Base-by-base conservation (phyloP, 2,888 invertebrate species). In the Drosophila helvetica region DNA sequence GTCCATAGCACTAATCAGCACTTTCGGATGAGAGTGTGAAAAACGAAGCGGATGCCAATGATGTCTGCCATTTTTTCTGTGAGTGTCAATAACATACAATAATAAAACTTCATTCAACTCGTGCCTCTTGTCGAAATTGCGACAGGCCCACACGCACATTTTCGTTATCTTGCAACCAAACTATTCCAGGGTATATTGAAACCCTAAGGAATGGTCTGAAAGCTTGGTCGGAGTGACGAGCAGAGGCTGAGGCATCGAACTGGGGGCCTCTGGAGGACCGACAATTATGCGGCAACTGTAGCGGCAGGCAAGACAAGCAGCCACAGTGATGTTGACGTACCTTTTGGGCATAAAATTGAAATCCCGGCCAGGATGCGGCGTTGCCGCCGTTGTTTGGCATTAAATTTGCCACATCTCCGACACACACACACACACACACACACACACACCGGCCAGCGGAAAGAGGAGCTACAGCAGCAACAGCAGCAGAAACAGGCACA, bases 281-380 rank as follows among this genome's bases (percentile, higher is more conserved):
- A 62, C 65, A 65, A 75, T 67, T 68, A 70, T 62, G 53, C 62
- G 52, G 61, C 54, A 38, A 38, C 38, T 38, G 38, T n/a, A 74
- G 68, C 75, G 77, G 75, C 78, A 55, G 58, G 68, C 68, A 58
- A 77, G 65, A 58, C 75, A 82, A 85, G 85, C 73, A 85, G 81
- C 58, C 52, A 7, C 67, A 84, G 80, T 76, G 79, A 86, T 86
- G 86, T 80, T 83, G 88, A 86, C 87, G 83, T 84, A 84, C 86
- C 88, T 86, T 88, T 88, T 86, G 88, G 88, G 85, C 86, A 88
- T 86, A 80, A 88, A 86, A 88, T 86, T 86, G 88, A 86, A 86
- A 84, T 87, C 87, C 82, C 80, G 78, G 74, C 77, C 79, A 85
- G 78, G 83, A 85, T 82, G 83, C 81, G 79, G 69, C 68, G 73